Base-by-base conservation (phyloP, 1,140 invertebrate genomes). In the Bicyclus anynana region DNA sequence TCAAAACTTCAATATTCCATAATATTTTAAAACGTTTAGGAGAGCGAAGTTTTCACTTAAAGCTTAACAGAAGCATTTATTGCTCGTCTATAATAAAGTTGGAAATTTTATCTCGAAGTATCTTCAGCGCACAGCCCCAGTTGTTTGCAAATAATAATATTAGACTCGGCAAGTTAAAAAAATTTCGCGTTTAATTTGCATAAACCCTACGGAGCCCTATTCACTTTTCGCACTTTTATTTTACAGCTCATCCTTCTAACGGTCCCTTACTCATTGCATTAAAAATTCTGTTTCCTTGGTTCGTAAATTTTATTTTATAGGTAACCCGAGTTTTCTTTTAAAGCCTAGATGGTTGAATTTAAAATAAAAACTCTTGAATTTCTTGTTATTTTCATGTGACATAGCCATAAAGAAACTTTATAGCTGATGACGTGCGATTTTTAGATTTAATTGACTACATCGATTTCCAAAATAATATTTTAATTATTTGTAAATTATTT, bases 61-160 rank as follows among this genome's bases (percentile, higher is more conserved):
- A 63, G 54, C 54, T 53, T 10, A 59, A 59, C 29, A 44, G 23
- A 54, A 42, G 38, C 60, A 50, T 54, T 56, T 51, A 56, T 52
- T 55, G 49, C 53, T 52, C 53, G 52, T 55, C 59, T 52, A 42
- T 61, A 59, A 64, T 68, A 65, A 68, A 33, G 29, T 33, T 33
- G 10, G 29, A 47, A 56, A 61, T 59, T 55, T 56, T 26, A 47
- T 48, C 20, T 38, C 27, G 44, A 64, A 58, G 63, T 65, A 67
- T 71, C 52, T 67, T 64, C 21, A 68, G 37, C 62, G 52, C 52
- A 44, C 66, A 65, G 62, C 54, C 54, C 37, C 64, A 61, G 72
- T 75, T 83, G 77, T 84, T 86, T 75, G 65, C 67, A 80, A 80
- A 80, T 80, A 84, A 80, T 74, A 83, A 81, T 67, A 80, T 77